Base-by-base conservation (phyloP, 2,113 vertebrate genomes). In the Nesospiza acunhae region DNA sequence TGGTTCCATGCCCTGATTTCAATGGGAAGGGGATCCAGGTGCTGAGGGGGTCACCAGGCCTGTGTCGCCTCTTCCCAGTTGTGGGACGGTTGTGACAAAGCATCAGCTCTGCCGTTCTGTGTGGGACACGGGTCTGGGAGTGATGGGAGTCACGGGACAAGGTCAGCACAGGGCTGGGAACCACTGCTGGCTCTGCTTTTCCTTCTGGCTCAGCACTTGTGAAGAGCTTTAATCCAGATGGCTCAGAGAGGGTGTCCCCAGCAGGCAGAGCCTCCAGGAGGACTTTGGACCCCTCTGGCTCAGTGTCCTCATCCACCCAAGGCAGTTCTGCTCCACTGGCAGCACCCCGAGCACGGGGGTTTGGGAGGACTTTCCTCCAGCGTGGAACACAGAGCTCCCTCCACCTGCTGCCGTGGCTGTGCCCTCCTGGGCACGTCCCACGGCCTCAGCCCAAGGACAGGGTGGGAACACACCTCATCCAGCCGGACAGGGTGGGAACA, bases 141-240 rank as follows among this genome's bases (percentile, higher is more conserved):
- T 7, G 42, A 27, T 21, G 2, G 0, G n/a, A 44, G 24, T 12
- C 17, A 18, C 2, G 0, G 41, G 14, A 49, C 23, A 22, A 27
- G n/a, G 67, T 62, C 52, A 52, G 16, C 2, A 73, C 46, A 76
- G 52, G 52, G 26, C 56, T 79, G 56, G 52, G 16, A n/a, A 7
- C 6, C 8, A 0, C 63, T 47, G 42, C n/a, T 64, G 72, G 6
- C 20, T 59, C 17, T 64, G 44, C 50, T 49, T 49, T 14, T 49
- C 12, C 47, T 24, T 49, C 39, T 69, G 60, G 12, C 46, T 35
- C 62, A 60, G 37, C 46, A 31, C 31, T 79, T 63, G 39, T 58
- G 16, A 26, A 11, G 46, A 70, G 37, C 16, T 35, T 49, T 30
- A 75, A 47, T 19, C 37, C 74, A 31, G 27, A 16, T 1, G 7